phyloP scores from a whole-genome alignment of 1,140 invertebrate genomes.

The Pinna nobilis region DNA sequence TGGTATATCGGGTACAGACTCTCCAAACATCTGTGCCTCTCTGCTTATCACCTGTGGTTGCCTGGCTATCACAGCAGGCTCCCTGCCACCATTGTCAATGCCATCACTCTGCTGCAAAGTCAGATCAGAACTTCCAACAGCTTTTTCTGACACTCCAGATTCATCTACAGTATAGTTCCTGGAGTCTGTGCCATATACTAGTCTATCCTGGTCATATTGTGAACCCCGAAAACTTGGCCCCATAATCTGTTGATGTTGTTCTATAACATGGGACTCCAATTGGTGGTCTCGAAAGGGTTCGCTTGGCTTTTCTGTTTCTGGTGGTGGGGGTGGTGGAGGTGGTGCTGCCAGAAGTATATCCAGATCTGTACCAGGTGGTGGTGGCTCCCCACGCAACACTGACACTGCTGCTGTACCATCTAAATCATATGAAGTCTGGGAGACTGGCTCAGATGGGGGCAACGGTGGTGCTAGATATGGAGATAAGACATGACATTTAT shows the following conservation, averaged over 20 bases:
- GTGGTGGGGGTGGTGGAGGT: constrained; percentile 56
- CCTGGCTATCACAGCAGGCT: constrained; percentile 65
- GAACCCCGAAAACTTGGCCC: too few species aligned
- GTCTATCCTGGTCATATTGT: too few species aligned
- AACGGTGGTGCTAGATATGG: not conserved
- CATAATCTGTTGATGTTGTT: too few species aligned
- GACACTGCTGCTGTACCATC: constrained; percentile 4
- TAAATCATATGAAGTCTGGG: constrained; percentile 5
- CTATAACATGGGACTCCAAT: too few species aligned
- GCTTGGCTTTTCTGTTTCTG: constrained; percentile 39
- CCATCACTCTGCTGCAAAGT: not conserved
- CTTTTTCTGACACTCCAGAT: not conserved
- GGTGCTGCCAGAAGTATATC: constrained; percentile 43
- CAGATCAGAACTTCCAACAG: not conserved
- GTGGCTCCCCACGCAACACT: constrained; percentile 53
- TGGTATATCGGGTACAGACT: constrained; percentile 22
- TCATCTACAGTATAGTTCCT: not conserved
- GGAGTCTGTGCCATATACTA: too few species aligned
- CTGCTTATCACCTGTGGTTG: constrained; percentile 43
- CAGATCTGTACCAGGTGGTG: constrained; percentile 58
- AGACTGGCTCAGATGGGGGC: not conserved
- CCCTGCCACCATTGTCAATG: not conserved
- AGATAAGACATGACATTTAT: not conserved
- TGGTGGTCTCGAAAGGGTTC: too few species aligned
- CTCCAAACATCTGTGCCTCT: constrained; percentile 4